phyloP scores from a whole-genome alignment of 1,140 invertebrate species.

The Bombus consobrinus region DNA sequence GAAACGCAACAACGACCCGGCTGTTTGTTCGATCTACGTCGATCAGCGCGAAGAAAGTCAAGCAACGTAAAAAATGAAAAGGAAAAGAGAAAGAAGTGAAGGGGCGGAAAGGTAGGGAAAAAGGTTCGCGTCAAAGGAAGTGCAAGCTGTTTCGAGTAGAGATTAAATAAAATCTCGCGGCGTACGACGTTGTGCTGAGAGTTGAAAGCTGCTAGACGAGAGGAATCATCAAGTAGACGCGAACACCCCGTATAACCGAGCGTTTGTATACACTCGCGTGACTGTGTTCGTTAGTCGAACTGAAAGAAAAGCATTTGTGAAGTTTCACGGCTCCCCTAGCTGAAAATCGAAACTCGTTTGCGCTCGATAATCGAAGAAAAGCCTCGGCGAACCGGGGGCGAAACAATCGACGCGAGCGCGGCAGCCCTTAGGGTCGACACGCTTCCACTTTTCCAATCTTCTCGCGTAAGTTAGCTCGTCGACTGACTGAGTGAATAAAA shows the following conservation, averaged over 20 bases:
- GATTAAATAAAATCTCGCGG: constrained; percentile 13
- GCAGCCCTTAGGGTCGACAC: neutral
- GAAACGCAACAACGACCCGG: too few relatives aligned
- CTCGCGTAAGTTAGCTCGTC: constrained; percentile 24
- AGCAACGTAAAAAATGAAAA: neutral
- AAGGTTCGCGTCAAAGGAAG: neutral
- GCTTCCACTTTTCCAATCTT: constrained; percentile 35
- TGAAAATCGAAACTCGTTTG: constrained; percentile 70
- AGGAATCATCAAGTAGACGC: neutral
- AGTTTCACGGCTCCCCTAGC: constrained; percentile 58
- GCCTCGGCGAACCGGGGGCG: constrained; percentile 15
- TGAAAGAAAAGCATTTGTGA: constrained; percentile 51
- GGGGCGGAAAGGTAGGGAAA: neutral
- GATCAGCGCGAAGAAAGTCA: neutral
- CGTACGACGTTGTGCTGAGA: neutral
- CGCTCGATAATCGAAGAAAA: constrained; percentile 63
- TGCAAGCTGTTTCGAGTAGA: neutral
- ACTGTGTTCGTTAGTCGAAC: neutral
- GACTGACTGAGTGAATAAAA: neutral
- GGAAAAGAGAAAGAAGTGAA: neutral
- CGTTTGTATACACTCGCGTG: neutral
- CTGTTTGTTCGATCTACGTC: neutral
- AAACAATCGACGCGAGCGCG: constrained; percentile 21
- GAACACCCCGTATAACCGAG: constrained; percentile 22
- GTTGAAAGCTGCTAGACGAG: neutral